Base-by-base conservation (phyloP, 2,797 vertebrate genomes). In the Phyllotis vaccarum region DNA sequence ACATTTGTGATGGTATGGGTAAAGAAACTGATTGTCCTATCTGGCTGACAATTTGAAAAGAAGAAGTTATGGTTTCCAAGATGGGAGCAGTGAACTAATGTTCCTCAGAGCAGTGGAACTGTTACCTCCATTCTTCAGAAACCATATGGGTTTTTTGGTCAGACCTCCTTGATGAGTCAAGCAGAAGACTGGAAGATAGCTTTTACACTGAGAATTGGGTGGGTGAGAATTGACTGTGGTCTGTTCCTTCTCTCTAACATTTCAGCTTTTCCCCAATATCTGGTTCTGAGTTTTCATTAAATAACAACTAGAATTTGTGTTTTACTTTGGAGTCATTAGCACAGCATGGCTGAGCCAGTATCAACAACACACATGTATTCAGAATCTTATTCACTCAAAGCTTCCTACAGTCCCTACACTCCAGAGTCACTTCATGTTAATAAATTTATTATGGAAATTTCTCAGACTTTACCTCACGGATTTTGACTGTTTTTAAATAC, bases 401-500 rank as follows among this genome's bases (percentile, higher is more conserved):
- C 7, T 43, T 19, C 14, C 37, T 43, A 29, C 3, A 17, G 12
- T 40, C n/a, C 19, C 79, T 29, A 40, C 37, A 46, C 22, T 76
- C 40, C 3, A 52, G 3, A 10, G 82, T 60, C 64, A 60, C 17
- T 95, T 90, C 64, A 86, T 82, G 56, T 64, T 88, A 82, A 86
- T 66, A 95, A 78, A 90, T 37, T 14, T 82, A 74, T 91, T 89
- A 58, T 37, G 79, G 76, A 93, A 85, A 90, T 43, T 34, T n/a
- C 86, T 24, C 22, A 90, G 29, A 40, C 86, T 90, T 95, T 95
- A 64, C 83, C 52, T 62, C 21, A 75, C 49, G 75, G 58, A 62
- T 91, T 89, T 94, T 93, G 81, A 37, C 68, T 68, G 46, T 86
- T 7, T 86, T 90, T 93, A 93, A 88, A 92, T 83, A 72, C 13